Evolutionary conservation across 2,113 vertebrate genomes (phyloP).

Genomic region (Dascyllus trimaculatus): DNA sequence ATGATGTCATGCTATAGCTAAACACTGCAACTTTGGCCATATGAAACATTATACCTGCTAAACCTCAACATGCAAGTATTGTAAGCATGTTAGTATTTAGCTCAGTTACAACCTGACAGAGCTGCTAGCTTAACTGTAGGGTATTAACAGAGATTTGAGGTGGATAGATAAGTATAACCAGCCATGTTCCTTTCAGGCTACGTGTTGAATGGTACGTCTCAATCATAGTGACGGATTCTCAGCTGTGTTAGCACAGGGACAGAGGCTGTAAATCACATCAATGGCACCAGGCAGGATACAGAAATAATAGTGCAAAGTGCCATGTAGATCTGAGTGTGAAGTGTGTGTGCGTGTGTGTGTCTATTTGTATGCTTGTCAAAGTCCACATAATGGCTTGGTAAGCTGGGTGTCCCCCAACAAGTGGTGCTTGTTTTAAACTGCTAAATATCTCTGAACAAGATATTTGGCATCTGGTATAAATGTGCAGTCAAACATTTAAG

Average conservation of each 20-base stretch:
- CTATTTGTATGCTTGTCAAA: not conserved
- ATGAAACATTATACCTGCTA: no score
- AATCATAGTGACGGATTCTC: constrained; percentile 31
- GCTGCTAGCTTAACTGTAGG: no score
- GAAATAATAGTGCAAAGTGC: constrained; percentile 42
- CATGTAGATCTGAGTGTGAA: not conserved
- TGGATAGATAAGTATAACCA: no score
- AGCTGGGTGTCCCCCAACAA: not conserved
- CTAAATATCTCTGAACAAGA: not conserved
- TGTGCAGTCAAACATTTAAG: not conserved
- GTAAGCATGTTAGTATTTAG: no score
- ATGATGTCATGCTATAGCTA: no score
- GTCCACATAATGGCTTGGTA: constrained; percentile 1
- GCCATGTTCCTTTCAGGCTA: constrained; percentile 4
- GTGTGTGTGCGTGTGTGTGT: not conserved
- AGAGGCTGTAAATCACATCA: constrained; percentile 17
- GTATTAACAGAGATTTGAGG: no score
- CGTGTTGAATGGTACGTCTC: constrained; percentile 48
- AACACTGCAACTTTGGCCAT: no score
- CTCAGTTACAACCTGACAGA: no score
- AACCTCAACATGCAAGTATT: no score
- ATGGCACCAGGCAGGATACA: constrained; percentile 14
- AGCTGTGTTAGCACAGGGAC: constrained; percentile 31
- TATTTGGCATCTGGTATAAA: not conserved
- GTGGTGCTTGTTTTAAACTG: constrained; percentile 8